Conservation (phyloP, 2,113 vertebrate species). For the Mystacornis crossleyi region DNA sequence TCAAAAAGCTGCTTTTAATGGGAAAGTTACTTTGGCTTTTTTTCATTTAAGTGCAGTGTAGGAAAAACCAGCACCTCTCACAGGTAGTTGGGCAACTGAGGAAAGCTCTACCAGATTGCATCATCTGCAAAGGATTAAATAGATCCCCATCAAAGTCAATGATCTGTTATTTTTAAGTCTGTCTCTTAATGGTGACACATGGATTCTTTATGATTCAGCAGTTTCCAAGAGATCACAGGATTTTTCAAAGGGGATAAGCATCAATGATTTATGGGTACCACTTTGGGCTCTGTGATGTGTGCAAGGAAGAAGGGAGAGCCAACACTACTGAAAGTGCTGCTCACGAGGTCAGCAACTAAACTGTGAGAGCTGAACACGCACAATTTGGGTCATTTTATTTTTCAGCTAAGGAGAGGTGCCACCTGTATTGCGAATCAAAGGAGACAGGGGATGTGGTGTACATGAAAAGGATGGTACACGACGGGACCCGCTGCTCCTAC, state of each 20-base stretch:
- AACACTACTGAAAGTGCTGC: neutral
- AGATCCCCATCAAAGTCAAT: neutral
- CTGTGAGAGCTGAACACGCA: neutral
- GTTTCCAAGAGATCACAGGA: neutral
- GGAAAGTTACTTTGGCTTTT: neutral
- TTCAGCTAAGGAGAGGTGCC: constrained; percentile 92
- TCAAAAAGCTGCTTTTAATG: neutral
- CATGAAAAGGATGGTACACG: constrained; percentile 88
- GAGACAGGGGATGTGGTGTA: constrained; percentile 87
- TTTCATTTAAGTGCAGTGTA: neutral
- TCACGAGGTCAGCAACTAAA: neutral
- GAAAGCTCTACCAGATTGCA: neutral
- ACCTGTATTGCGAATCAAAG: constrained; percentile 91
- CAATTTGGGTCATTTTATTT: neutral
- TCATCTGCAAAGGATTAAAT: neutral
- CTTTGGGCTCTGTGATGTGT: neutral
- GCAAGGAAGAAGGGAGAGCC: neutral
- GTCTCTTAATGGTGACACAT: neutral
- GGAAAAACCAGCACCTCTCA: neutral
- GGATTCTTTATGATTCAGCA: neutral
- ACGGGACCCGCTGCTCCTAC: constrained; percentile 95
- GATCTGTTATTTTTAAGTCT: neutral
- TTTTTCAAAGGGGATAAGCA: neutral
- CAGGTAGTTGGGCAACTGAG: neutral
- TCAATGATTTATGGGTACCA: neutral